Evolutionary conservation across 2,113 vertebrate genomes (phyloP).

Genomic region (Oryzias celebensis): DNA sequence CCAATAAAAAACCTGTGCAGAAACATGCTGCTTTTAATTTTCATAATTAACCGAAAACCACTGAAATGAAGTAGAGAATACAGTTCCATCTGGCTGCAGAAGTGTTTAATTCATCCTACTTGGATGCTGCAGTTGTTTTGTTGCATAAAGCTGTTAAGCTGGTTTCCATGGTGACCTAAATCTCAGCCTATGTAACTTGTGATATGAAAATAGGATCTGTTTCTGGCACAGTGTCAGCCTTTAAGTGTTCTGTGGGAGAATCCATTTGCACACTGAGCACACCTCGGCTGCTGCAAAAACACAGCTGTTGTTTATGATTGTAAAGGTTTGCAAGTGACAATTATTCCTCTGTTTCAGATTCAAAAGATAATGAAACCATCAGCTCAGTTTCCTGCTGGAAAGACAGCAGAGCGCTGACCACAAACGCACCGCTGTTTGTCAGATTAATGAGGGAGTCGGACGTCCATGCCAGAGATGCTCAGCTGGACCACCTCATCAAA

Average conservation of each 20-base stretch:
- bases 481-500: conserved; percentile 49
- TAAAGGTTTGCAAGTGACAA: conserved; percentile 31
- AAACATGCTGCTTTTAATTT: too few species aligned
- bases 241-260: conserved; percentile 12
- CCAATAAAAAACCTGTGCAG: too few species aligned
- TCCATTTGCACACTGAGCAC: conserved; percentile 22
- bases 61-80: too few species aligned
- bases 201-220: not conserved
- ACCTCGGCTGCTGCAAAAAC: conserved; percentile 31
- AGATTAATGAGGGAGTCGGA: conserved; percentile 46
- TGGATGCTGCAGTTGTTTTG: conserved; percentile 9
- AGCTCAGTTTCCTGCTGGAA: conserved; percentile 25
- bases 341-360: conserved; percentile 34
- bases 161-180: not conserved
- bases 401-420: conserved; percentile 28
- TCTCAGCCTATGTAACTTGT: too few species aligned
- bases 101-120: not conserved
- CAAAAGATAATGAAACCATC: conserved; percentile 36
- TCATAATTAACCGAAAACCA: too few species aligned
- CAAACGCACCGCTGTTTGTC: conserved; percentile 47
- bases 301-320: conserved; percentile 50
- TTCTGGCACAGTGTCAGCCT: conserved; percentile 9
- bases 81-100: not conserved
- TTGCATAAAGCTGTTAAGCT: not conserved
- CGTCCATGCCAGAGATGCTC: conserved; percentile 28